Evolutionary conservation across 2,113 vertebrate genomes (phyloP), one percentile per base, ranked within the genome.

Genomic region (Garra rufa): DNA sequence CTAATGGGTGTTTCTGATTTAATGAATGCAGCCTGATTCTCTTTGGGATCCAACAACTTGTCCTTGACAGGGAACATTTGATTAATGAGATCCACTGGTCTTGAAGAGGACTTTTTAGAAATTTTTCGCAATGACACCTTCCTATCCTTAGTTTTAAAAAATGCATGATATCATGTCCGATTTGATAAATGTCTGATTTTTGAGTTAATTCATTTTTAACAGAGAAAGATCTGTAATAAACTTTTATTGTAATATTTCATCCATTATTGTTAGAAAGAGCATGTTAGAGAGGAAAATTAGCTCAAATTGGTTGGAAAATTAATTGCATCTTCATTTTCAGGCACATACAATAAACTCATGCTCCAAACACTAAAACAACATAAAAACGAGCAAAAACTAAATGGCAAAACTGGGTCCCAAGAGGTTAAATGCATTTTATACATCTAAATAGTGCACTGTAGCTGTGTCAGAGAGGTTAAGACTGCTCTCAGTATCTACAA

Each of bases 381-480:
- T 67, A 67, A 67, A 15, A 52, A 52, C 1, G 6, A n/a, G 50
- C 5, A 19, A 52, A 52, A 6, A 43, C 21, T 43, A 43, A 71
- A 70, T n/a, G 10, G 34, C 4, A 43, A 71, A 24, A 24, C 8
- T 24, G 38, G 5, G 6, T 43, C 4, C 38, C 17, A 21, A 41
- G 41, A 71, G 11, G 41, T 44, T 24, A 44, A 43, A 44, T 44
- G 5, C 11, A 71, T 71, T 71, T 41, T 71, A 38, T 24, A 14
- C 69, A 71, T 71, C 21, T 71, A 71, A 71, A n/a, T n/a, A n/a
- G n/a, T n/a, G n/a, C 38, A 41, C 67, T 41, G 65, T 21, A 9
- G 30, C 26, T 79, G 24, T 28, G 73, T 52, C 73, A 50, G 73
- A 28, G 73, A 75, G 73, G 44, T 52, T 52, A 52, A 19, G 71